Percentiles rank a stretch among this genome's conserved stretches.
phyloP scores from a whole-genome alignment of 2,797 vertebrate species.

The Labeo calbasu region DNA sequence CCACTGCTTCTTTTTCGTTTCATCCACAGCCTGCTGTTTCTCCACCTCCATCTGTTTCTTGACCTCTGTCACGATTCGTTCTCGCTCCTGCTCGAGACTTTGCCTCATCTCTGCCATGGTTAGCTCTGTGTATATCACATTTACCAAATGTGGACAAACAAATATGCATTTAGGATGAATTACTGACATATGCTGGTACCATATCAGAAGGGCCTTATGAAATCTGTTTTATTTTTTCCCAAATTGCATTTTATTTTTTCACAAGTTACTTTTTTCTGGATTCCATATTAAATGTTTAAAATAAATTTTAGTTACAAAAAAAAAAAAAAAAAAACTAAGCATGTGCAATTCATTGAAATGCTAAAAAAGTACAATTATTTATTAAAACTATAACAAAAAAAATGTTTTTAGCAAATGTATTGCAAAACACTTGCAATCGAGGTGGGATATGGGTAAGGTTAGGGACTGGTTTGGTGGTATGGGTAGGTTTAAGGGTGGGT shows the following conservation, averaged over 20 bases:
- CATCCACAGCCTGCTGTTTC: conserved; percentile 91
- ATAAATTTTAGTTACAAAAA: no score
- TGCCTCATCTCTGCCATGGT: conserved; percentile 99
- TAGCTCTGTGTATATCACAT: conserved; percentile 79
- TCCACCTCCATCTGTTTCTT: conserved; percentile 93
- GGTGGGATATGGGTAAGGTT: no score
- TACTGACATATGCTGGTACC: background rate
- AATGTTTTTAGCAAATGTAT: no score
- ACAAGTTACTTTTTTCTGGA: background rate
- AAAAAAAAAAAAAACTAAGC: no score
- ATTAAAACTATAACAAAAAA: no score
- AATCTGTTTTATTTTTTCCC: background rate
- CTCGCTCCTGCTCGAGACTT: conserved; percentile 94
- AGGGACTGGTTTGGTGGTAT: no score
- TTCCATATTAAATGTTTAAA: no score
- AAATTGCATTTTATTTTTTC: background rate
- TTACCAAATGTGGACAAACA: background rate
- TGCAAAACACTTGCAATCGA: no score
- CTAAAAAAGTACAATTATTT: no score
- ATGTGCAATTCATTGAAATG: no score
- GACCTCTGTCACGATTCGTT: conserved; percentile 89
- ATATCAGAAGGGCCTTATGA: background rate
- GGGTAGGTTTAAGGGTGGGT: no score
- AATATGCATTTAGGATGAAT: background rate
- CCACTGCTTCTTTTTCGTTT: conserved; percentile 98